Evolutionary conservation across 2,888 invertebrate genomes (phyloP).

Genomic region (Aspidiotus destructor): DNA sequence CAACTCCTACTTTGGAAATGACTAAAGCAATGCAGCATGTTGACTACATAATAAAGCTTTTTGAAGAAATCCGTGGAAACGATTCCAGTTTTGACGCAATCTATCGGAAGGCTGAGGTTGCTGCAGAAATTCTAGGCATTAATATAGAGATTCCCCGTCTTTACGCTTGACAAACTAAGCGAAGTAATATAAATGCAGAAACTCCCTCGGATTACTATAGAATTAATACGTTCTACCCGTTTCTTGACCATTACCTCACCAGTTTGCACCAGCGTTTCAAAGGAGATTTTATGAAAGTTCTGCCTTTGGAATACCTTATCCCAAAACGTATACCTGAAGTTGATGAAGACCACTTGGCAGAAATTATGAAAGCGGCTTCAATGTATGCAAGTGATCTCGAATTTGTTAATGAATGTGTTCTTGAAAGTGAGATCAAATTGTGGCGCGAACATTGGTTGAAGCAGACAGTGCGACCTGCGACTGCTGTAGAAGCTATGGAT

Average conservation of each 20-base stretch:
- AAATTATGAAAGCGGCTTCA: background rate
- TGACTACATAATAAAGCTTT: too few relatives aligned
- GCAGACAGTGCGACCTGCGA: background rate
- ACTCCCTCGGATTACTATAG: background rate
- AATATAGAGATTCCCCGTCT: conserved; percentile 4
- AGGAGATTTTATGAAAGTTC: background rate
- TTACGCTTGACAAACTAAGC: background rate
- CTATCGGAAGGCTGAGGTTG: background rate
- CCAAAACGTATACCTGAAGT: background rate
- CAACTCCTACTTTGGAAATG: background rate
- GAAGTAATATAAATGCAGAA: background rate
- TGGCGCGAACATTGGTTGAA: background rate
- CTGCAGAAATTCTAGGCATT: background rate
- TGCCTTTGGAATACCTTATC: background rate
- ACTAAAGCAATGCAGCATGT: conserved; percentile 3
- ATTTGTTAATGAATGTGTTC: background rate
- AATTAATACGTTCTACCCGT: background rate
- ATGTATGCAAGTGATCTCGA: background rate
- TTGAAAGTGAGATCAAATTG: background rate
- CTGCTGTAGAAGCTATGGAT: conserved; percentile 7
- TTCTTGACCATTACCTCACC: background rate
- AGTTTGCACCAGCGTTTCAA: background rate
- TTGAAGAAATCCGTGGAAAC: background rate
- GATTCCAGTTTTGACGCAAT: background rate
- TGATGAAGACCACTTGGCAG: background rate